Base-by-base conservation (phyloP, 2,888 invertebrate genomes). In the Thalpophila matura region DNA sequence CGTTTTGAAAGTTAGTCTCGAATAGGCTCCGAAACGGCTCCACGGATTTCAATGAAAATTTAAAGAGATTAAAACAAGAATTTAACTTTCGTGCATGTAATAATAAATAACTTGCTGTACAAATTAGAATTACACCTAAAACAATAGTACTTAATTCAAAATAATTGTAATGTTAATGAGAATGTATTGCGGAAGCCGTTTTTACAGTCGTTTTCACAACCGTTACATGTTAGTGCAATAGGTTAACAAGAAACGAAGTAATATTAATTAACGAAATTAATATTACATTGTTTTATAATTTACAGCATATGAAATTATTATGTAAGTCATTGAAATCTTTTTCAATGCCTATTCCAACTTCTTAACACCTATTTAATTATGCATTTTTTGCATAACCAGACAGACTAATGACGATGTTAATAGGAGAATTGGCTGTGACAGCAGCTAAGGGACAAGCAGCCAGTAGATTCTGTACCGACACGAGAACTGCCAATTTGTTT, bases 251-350 rank as follows among this genome's bases (percentile, higher is more conserved):
- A 65, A 65, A 35, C 16, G 43, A 49, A 46, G 35, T 22, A 26
- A 58, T 53, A 49, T 29, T 35, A 18, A 66, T 66, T 35, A 68
- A 26, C 12, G 7, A 7, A 66, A 73, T 66, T 9, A 56, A 27
- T 43, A 53, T 47, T 61, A 62, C 37, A 31, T 27, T 16, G 31
- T 22, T 27, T 27, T 59, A 3, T 42, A 46, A 49, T 50, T 56
- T 37, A 10, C 18, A 38, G 29, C 4, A 50, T 33, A 18, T 29
- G 20, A 64, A 50, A 72, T 31, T 4, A 6, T 38, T 31, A 27
- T 35, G 54, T 43, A 45, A 70, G 47, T 27, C 10, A 7, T 40
- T 22, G 27, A n/a, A n/a, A n/a, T n/a, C n/a, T n/a, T n/a, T n/a
- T n/a, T n/a, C n/a, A n/a, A n/a, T n/a, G n/a, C n/a, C n/a, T n/a